These are phyloP conservation scores for Euthynnus affinis DNA, from an alignment of 2,797 vertebrate species.

Conservation along the genomic window DNA sequence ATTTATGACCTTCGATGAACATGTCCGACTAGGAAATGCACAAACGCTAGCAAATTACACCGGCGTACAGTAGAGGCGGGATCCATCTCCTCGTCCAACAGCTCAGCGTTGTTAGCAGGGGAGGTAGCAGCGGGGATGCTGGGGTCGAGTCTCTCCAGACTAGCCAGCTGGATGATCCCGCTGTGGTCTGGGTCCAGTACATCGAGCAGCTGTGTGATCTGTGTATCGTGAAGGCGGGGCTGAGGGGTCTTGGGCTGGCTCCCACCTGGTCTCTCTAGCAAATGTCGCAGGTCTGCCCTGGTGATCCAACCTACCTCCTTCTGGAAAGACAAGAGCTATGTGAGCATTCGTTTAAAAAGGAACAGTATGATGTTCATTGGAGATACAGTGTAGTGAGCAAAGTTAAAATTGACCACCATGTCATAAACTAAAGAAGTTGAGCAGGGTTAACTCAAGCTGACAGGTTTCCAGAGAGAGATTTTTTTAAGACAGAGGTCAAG, in stretches of 20 bases:
- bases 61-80: conserved; percentile 8
- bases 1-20: neutral
- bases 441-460: neutral
- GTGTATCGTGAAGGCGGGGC: neutral
- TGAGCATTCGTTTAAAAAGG: neutral
- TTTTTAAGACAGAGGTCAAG: too few species aligned
- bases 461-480: neutral
- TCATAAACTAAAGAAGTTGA: neutral
- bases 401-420: neutral
- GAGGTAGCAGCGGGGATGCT: neutral
- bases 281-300: conserved; percentile 65
- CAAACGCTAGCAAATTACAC: neutral
- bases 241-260: neutral
- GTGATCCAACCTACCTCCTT: conserved; percentile 62
- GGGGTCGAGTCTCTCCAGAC: conserved; percentile 63
- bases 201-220: conserved; percentile 80
- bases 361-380: neutral
- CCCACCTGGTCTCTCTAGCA: conserved; percentile 50
- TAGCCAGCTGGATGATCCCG: conserved; percentile 53
- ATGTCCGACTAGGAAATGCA: neutral
- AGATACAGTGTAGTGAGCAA: neutral
- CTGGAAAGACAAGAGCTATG: conserved; percentile 48
- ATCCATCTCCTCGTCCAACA: neutral
- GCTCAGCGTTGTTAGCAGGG: neutral
- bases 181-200: conserved; percentile 74